Conservation (phyloP, 2,797 vertebrate genomes). For the Leuciscus waleckii region DNA sequence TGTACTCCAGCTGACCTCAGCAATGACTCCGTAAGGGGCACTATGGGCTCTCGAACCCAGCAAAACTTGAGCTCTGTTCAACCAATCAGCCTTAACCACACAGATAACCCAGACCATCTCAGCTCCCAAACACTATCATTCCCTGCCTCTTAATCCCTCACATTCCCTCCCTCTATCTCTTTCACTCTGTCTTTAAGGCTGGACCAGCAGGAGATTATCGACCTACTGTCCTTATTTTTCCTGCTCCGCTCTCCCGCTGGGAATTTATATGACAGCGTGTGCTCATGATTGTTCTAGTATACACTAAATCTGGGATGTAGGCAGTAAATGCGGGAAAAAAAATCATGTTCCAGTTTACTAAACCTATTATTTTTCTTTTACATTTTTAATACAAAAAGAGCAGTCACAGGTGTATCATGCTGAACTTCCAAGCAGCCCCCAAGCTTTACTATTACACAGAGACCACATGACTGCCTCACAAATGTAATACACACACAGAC, state of each 20-base stretch:
- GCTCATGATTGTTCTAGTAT: neutral
- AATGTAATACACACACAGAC: neutral
- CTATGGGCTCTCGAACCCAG: constrained; percentile 14
- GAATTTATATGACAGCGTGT: constrained; percentile 3
- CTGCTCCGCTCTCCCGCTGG: constrained; percentile 1
- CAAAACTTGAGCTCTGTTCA: constrained; percentile 20
- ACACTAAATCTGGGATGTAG: neutral
- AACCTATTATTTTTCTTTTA: neutral
- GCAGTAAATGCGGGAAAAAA: neutral
- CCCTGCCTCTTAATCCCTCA: neutral
- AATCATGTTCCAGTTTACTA: neutral
- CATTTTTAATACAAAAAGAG: too few relatives aligned
- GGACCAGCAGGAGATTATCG: constrained; percentile 45
- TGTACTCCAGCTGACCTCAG: constrained; percentile 17
- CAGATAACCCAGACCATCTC: constrained; percentile 12
- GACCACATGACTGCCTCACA: neutral
- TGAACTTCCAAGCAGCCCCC: neutral
- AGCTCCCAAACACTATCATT: constrained; percentile 21
- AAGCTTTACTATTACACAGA: neutral
- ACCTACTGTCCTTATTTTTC: constrained; percentile 45
- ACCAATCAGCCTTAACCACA: constrained; percentile 33
- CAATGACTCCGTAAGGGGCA: constrained; percentile 1
- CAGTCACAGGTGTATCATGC: neutral
- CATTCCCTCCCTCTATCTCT: neutral
- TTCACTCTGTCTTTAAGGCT: constrained; percentile 16